Base-by-base conservation (phyloP, 2,888 invertebrate genomes). In the Brachyptera putata region DNA sequence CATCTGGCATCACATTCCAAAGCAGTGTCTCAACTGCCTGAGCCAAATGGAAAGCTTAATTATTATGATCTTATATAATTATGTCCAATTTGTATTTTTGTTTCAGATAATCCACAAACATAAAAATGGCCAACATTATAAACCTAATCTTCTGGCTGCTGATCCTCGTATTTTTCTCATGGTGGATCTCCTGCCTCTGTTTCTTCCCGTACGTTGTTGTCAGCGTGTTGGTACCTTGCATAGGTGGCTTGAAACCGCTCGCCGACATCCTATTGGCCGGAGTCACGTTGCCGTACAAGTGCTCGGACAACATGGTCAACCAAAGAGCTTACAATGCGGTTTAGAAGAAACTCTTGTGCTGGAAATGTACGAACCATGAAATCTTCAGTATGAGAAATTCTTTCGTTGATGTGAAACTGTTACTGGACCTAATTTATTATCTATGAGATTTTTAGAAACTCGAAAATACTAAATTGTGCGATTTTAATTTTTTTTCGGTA, bases 261-360 rank as follows among this genome's bases (percentile, higher is more conserved):
- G 67, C 71, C 7, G 74, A 74, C 24, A 63, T 72, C 21, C 64
- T 72, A 5, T 65, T 74, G 58, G 69, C 70, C 21, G 73, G 75
- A 11, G 65, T 74, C 9, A 72, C 68, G 67, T 73, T 74, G 58
- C 73, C 74, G 0, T 66, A 71, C 63, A 70, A 68, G 48, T 74
- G 73, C 57, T 70, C 73, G 2, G 67, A 69, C 49, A 74, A 74
- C 61, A 71, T 74, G 70, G 67, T 74, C 13, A 68, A 71, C 56
- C 68, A 70, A 26, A 66, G 69, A 26, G 70, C 71, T 1, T 73
- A 72, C 61, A 66, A 68, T 34, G 63, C 68, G n/a, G 65, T 70
- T 53, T 70, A 67, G 67, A 78, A 11, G 30, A 11, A 30, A 30
- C 30, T n/a, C n/a, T n/a, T n/a, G n/a, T n/a, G n/a, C n/a, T n/a